Evolutionary conservation across 2,113 vertebrate species (phyloP).

Genomic region (Marmota flaviventris): DNA sequence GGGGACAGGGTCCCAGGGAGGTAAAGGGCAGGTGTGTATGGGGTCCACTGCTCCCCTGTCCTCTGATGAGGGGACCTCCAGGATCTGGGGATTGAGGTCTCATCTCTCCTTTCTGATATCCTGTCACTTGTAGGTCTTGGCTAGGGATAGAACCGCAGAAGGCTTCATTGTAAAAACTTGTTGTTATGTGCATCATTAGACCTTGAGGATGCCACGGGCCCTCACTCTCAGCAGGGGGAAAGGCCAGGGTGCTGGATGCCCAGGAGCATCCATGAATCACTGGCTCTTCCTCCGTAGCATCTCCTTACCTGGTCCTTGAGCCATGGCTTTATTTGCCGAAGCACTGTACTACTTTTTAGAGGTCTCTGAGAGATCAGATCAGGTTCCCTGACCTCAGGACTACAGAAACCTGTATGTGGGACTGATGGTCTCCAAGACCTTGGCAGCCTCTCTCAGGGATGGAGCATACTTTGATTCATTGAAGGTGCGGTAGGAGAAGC

Average conservation of each 20-base stretch:
- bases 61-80: no score
- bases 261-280: not conserved
- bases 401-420: not conserved
- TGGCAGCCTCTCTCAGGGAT: accelerated
- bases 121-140: not conserved
- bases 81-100: not conserved
- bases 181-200: accelerated
- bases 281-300: accelerated
- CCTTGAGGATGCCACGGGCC: accelerated
- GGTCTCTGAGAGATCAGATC: not conserved
- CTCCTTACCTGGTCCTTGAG: no score
- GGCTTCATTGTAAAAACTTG: no score
- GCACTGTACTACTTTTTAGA: not conserved
- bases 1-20: not conserved
- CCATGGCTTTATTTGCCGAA: not conserved
- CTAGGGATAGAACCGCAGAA: accelerated
- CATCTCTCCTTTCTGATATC: not conserved
- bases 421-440: not conserved
- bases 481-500: accelerated
- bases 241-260: no score
- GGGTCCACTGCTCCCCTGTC: not conserved
- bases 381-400: no score
- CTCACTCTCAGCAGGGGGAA: no score
- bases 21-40: accelerated
- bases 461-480: not conserved